phyloP scores from a whole-genome alignment of 2,797 vertebrate species.

The Sarcoramphus papa region DNA sequence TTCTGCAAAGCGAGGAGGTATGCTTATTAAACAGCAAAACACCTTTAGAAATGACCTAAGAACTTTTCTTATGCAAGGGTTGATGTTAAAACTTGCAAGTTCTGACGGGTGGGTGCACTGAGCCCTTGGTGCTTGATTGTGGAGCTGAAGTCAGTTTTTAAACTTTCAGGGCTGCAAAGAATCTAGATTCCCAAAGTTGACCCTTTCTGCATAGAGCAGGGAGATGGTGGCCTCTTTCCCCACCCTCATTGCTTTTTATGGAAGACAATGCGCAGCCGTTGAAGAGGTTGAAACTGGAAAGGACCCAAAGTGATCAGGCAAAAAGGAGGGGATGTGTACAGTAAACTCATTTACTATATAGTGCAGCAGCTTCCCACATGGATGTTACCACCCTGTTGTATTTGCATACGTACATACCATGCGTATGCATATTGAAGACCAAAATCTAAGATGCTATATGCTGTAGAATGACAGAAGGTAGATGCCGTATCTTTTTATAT shows the following conservation, averaged over 20 bases:
- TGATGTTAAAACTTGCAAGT: background rate
- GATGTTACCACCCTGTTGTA: background rate
- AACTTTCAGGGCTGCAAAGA: background rate
- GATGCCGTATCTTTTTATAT: accelerated
- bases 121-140: background rate
- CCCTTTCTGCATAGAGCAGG: background rate
- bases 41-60: constrained; percentile 4
- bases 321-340: background rate
- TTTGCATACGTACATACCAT: background rate
- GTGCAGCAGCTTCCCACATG: background rate
- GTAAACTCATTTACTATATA: background rate
- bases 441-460: background rate
- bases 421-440: background rate
- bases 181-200: background rate
- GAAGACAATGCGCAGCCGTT: background rate
- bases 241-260: background rate
- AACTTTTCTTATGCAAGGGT: background rate
- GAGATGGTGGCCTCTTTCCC: background rate
- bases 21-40: constrained; percentile 44
- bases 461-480: background rate
- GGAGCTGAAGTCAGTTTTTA: background rate
- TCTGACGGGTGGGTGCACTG: background rate
- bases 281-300: background rate
- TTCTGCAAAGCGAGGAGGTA: background rate
- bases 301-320: background rate